Evolutionary conservation across 2,113 vertebrate species (phyloP).

Genomic region (Cisticola juncidis): DNA sequence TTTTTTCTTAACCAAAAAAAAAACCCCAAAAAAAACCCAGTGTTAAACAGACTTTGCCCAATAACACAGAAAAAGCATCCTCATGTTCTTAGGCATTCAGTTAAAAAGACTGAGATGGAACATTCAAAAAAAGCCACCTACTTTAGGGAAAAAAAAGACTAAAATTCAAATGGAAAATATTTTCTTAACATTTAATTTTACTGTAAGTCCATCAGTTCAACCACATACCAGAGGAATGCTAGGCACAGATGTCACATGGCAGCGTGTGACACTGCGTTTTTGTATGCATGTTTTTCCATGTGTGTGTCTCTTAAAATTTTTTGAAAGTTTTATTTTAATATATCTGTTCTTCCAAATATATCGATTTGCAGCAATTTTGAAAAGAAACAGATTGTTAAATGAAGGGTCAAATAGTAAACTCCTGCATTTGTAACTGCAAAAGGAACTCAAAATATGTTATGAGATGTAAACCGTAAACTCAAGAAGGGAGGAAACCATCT

Average conservation of each 20-base stretch:
- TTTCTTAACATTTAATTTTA: background rate
- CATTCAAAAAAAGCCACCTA: background rate
- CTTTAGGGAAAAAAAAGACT: rapidly evolving
- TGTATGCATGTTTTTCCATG: rapidly evolving
- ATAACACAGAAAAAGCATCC: background rate
- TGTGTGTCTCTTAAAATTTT: background rate
- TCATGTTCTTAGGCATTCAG: background rate
- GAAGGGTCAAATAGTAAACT: background rate
- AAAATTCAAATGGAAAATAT: background rate
- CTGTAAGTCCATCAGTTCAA: rapidly evolving
- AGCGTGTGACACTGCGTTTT: rapidly evolving
- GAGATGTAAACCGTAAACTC: background rate
- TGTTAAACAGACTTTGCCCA: rapidly evolving
- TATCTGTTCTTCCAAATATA: background rate
- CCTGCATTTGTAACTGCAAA: background rate
- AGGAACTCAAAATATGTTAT: background rate
- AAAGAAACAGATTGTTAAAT: background rate
- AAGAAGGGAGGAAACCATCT: background rate
- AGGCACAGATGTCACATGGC: background rate
- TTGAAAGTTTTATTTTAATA: background rate
- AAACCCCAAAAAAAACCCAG: rapidly evolving
- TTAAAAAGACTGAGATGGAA: background rate
- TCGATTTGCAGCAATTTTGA: background rate
- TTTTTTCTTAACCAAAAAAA: background rate
- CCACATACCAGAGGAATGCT: background rate